Percentiles rank a stretch among this genome's conserved stretches.
Conservation (phyloP, 2,888 invertebrate species). For the Drosophila gaucha region DNA sequence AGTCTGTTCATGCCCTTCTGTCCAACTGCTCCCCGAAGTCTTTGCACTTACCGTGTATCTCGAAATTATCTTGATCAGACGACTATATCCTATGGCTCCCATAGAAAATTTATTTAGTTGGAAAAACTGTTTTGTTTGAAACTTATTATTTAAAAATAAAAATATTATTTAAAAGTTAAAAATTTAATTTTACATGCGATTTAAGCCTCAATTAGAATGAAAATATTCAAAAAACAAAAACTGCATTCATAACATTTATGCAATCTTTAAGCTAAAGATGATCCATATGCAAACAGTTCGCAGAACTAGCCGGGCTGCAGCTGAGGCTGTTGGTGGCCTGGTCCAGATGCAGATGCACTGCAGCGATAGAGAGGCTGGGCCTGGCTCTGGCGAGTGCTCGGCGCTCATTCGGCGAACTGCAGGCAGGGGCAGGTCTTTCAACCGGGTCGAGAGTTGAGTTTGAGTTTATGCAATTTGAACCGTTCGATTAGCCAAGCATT, state of each 20-base stretch:
- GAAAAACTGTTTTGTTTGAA: no score
- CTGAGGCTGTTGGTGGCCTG: neutral
- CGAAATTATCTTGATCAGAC: no score
- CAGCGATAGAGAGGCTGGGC: conserved; percentile 19
- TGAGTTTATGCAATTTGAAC: conserved; percentile 19
- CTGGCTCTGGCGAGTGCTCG: conserved; percentile 1
- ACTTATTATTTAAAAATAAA: no score
- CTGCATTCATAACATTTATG: conserved; percentile 38
- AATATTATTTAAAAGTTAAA: no score
- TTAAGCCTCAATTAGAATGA: neutral
- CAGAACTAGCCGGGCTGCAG: conserved; percentile 23
- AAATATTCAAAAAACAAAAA: neutral
- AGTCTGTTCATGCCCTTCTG: no score
- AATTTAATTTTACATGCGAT: neutral
- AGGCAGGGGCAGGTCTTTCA: conserved; percentile 15
- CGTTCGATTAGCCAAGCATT: conserved; percentile 7
- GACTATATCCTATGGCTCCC: no score
- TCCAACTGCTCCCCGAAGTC: no score
- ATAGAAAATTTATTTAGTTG: no score
- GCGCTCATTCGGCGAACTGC: neutral
- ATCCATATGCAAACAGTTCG: conserved; percentile 50
- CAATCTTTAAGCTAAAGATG: conserved; percentile 37
- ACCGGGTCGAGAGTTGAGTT: conserved; percentile 3
- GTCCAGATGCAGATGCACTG: conserved; percentile 22
- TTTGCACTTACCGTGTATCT: no score